These are phyloP conservation scores for Channa maculata DNA, from an alignment of 2,113 vertebrate genomes.

Conservation along the genomic window DNA sequence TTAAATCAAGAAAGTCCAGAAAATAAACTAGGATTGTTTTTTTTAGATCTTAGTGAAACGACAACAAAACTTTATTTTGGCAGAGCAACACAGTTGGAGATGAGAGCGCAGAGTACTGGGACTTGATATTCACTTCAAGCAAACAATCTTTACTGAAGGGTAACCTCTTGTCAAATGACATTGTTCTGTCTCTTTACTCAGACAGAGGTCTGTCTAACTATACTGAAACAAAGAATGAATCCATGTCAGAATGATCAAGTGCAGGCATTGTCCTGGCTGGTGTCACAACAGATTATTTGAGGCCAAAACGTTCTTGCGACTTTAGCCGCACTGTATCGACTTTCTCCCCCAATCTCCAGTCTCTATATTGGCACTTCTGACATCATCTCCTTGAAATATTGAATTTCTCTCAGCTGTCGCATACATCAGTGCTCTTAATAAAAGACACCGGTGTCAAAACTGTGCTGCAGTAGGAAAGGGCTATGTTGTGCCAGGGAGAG, in stretches of 20 bases:
- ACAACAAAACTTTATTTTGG: constrained; percentile 1
- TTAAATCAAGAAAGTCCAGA: constrained; percentile 19
- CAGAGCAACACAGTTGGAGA: constrained; percentile 3
- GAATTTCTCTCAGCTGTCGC: constrained; percentile 78
- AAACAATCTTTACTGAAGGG: constrained; percentile 39
- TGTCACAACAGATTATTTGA: constrained; percentile 83
- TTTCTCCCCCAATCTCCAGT: constrained; percentile 70
- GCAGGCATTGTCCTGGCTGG: constrained; percentile 59
- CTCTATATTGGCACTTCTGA: constrained; percentile 83
- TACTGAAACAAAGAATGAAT: constrained; percentile 59
- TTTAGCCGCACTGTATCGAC: constrained; percentile 80
- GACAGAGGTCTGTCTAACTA: constrained; percentile 58
- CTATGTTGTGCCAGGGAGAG: not conserved
- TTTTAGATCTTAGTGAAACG: constrained; percentile 13
- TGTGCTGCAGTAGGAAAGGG: constrained; percentile 15
- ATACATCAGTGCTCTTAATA: constrained; percentile 72
- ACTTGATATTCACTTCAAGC: constrained; percentile 33
- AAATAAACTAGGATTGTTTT: constrained; percentile 43
- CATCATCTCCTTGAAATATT: constrained; percentile 85
- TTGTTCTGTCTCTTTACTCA: constrained; percentile 46
- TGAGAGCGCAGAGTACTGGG: not conserved
- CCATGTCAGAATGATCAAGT: constrained; percentile 70
- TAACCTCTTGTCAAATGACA: constrained; percentile 47
- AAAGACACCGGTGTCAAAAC: constrained; percentile 69
- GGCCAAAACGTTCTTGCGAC: constrained; percentile 72